Conservation (phyloP, 2,113 vertebrate genomes). For the Cheirogaleus medius region DNA sequence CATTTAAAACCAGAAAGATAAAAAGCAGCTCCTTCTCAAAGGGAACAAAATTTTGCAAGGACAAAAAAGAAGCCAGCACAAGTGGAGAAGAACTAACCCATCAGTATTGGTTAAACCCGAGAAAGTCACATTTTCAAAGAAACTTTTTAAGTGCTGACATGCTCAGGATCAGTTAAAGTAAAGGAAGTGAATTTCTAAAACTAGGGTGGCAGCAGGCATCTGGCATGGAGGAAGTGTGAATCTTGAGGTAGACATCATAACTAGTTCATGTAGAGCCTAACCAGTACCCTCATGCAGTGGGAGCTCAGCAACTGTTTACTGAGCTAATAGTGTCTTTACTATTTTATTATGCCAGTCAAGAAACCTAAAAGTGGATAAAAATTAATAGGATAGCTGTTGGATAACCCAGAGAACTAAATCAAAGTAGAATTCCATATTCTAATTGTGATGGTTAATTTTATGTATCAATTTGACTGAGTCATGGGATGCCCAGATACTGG, state of each 20-base stretch:
- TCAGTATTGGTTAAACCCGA: not conserved
- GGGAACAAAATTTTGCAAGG: not conserved
- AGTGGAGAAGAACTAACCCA: not conserved
- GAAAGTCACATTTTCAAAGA: not conserved
- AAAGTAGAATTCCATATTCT: not conserved
- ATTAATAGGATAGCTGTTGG: not conserved
- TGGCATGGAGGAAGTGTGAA: not conserved
- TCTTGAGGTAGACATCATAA: not conserved
- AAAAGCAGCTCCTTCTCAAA: not conserved
- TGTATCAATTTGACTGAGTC: not conserved
- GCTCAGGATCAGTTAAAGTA: not conserved
- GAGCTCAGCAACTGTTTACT: not conserved
- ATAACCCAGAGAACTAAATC: not conserved
- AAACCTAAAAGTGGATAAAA: not conserved
- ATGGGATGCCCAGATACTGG: not conserved
- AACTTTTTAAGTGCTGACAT: not conserved
- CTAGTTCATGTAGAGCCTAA: not conserved
- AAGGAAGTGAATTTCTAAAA: slow-evolving; percentile 41
- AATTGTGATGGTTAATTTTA: not conserved
- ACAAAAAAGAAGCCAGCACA: not conserved
- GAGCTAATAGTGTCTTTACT: not conserved
- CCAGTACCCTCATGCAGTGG: not conserved
- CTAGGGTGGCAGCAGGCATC: not conserved
- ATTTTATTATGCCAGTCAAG: not conserved
- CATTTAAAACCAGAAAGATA: not conserved